Base-by-base conservation (phyloP, 1,140 invertebrate species). In the Drosophila paulistorum region DNA sequence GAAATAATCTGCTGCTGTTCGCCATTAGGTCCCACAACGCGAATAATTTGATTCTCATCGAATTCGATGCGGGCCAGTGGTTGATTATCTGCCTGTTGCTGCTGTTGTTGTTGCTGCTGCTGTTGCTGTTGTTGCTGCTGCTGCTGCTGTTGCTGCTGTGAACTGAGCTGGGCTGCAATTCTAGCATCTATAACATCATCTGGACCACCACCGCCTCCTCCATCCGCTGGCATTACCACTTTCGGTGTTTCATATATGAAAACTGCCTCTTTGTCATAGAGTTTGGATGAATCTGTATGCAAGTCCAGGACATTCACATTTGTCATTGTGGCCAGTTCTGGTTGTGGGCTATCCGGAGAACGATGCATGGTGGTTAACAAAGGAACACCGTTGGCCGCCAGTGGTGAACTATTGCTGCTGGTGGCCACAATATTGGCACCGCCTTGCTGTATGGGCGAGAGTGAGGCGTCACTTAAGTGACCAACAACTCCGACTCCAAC, bases 271-370 rank as follows among this genome's bases (percentile, higher is more conserved):
- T 92, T 91, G 58, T 92, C 91, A 70, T 92, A 92, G 6, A 92
- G 58, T 62, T 92, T 92, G 9, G 90, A 83, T 9, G 87, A 85
- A 13, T 91, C 91, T 58, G 95, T 94, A 77, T 95, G 95, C 41
- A 95, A 84, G 74, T 95, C 94, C 51, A 95, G 92, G 2, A 95
- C 94, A 81, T 94, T 95, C 20, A 95, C 95, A 51, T 95, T 95
- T 61, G 95, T 96, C 96, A 96, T 96, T 74, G 96, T 96, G 42
- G 95, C 95, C 68, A 96, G 93, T 86, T 96, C 94, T 37, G 95
- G 94, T 77, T 95, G 95, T 17, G 94, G 94, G 83, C 94, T 94
- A 67, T 93, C 93, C 5, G 94, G 94, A 10, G 94, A 91, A 37
- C 81, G 90, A 45, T 92, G 91, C 83, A 91, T 91, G 2, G 86